Base-by-base conservation (phyloP, 1,140 invertebrate species). In the Lineus longissimus region DNA sequence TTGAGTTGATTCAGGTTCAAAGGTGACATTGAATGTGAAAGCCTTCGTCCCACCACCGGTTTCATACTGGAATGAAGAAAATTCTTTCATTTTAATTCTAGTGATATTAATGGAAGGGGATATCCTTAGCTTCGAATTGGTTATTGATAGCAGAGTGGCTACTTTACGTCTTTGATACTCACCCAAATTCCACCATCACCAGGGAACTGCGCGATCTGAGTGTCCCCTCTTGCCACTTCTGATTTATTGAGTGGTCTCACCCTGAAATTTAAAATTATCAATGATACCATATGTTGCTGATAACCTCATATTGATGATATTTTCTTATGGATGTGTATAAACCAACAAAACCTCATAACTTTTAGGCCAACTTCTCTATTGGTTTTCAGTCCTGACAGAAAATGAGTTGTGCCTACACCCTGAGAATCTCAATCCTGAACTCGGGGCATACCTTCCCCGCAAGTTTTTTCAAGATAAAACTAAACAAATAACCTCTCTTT, bases 1-100 rank as follows among this genome's bases (percentile, higher is more conserved):
- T 61, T 81, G 80, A 2, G 61, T 62, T 2, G 78, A 76, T 64
- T 79, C 75, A 9, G 76, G 76, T 51, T 79, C 78, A 71, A 81
- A 81, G 9, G 77, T 73, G 6, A 74, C 76, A 66, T 78, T 77
- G 58, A 77, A 80, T 27, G 71, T 68, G 64, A 80, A 80, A 41
- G 68, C 62, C 22, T 72, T 71, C 17, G 56, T 59, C 9, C 67
- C 59, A 2, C 72, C 72, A 43, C 66, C 59, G 27, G 69, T 72
- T 45, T 73, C 70, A 61, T 74, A 61, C 78, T 78, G 63, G 67
- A 55, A 31, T 17, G 61, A 36, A 47, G 29, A 25, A 45, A 66
- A 61, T 27, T 59, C 51, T 30, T 33, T 41, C 22, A 51, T 27
- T 51, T 51, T 43, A 43, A 13, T 19, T 11, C 11, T 43, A 43